Evolutionary conservation across 2,113 vertebrate genomes (phyloP), one percentile per base, ranked within the genome.

Genomic region (Garra rufa): DNA sequence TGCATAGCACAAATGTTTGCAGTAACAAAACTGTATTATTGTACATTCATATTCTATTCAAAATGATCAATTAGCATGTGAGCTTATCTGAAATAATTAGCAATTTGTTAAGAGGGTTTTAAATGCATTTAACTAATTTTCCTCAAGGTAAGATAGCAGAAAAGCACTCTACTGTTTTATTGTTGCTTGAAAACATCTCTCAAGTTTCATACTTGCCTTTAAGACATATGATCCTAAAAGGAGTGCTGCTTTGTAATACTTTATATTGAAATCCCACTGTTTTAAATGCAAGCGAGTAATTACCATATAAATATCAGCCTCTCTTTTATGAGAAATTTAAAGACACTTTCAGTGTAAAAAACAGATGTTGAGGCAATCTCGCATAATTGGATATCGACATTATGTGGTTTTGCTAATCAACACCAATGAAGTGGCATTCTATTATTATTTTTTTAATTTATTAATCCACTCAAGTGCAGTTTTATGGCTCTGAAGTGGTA

Each of bases 401-500:
- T 88, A 83, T 88, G 86, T 76, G 87, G 85, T 87, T 89, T 85
- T 85, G 69, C 89, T 89, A 87, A 93, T 92, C 89, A 93, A 65
- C 89, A 83, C 76, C 83, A 87, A 83, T 83, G 77, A 86, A 89
- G 87, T 89, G 41, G 73, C 75, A 61, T 81, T 88, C 88, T 86
- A 83, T 87, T 83, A 43, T 76, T 74, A 26, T 55, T 90, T 88
- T 82, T 70, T 87, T 79, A 78, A 88, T 91, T 90, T 78, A 87
- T 89, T 88, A 88, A 91, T 91, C 75, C 81, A 79, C 85, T 91
- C 83, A 87, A 90, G 84, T 92, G 85, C 88, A 89, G 89, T 91
- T 90, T 92, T 89, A 92, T 88, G 85, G 88, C 85, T 89, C 67
- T 88, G 89, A 89, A 91, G 86, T 88, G 87, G 86, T 83, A 88